Evolutionary conservation across 2,113 vertebrate species (phyloP), one percentile per base, ranked within the genome.

Genomic region (Hylia prasina): DNA sequence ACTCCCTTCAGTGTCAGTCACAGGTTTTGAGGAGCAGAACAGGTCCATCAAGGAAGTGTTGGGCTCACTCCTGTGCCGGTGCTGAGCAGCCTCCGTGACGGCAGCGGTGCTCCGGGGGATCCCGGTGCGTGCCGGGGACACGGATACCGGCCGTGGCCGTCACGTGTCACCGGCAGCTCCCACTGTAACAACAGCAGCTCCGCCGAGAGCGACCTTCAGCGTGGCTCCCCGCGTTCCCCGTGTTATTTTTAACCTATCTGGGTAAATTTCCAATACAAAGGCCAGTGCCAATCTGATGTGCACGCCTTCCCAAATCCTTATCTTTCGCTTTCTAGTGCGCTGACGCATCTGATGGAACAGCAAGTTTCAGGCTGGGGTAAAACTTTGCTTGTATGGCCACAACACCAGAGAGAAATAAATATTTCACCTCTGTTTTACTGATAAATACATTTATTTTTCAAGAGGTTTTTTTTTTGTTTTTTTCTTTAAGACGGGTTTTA

Each of bases 181-280:
- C 47, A 37, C 78, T 85, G 45, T n/a, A 20, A 72, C 61, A 72
- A 31, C 91, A 89, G 87, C 73, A 66, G 78, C 63, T 79, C 39
- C 12, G 53, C 73, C 7, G 53, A 45, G 17, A 82, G 95, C 64
- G 75, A 94, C 96, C 93, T 96, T 96, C 96, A 88, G 88, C 80
- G 37, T 27, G 79, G 88, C 82, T 82, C 63, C 87, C 78, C 73
- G 4, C 3, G 3, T 27, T 88, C 42, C 2, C 9, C 0, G 23
- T 25, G 79, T 94, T 96, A 96, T 96, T 97, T 97, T 94, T 96
- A 97, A 95, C 93, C 88, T 51, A 83, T 89, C 93, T 94, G 90
- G 80, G 86, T 93, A 64, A 68, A 73, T 92, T 95, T 96, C 96
- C 96, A 96, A 63, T 68, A 60, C 89, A 63, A 64, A 45, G 7